Evolutionary conservation across 2,888 invertebrate genomes (phyloP).

Genomic region (Leucoma salicis): DNA sequence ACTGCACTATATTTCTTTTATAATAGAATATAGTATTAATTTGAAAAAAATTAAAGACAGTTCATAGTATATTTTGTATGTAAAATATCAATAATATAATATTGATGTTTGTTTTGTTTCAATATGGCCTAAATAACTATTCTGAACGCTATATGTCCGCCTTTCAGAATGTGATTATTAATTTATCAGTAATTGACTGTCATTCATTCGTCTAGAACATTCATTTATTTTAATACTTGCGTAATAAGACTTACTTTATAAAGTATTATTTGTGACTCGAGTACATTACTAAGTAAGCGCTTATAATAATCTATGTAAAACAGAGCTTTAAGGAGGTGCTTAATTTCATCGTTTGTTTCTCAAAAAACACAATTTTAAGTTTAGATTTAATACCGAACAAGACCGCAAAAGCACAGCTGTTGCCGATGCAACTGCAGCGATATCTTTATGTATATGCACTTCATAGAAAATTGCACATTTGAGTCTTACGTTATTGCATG

Average conservation of each 20-base stretch:
- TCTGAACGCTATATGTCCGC: neutral
- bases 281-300: conserved; percentile 26
- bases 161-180: conserved; percentile 9
- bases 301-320: conserved; percentile 30
- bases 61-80: neutral
- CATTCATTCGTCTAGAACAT: conserved; percentile 4
- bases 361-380: neutral
- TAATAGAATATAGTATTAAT: conserved; percentile 10
- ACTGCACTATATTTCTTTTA: conserved; percentile 2
- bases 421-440: no score
- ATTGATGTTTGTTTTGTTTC: neutral
- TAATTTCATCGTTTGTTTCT: conserved; percentile 5
- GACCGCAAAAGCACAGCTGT: no score
- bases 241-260: neutral
- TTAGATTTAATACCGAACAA: no score
- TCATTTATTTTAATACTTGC: conserved; percentile 7
- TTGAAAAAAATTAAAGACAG: neutral
- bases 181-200: conserved; percentile 3
- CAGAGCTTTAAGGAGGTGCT: conserved; percentile 38
- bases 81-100: neutral
- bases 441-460: neutral
- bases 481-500: neutral
- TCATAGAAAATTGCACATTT: neutral
- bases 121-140: neutral
- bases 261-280: conserved; percentile 15